Evolutionary conservation across 2,113 vertebrate species (phyloP), one percentile per base, ranked within the genome.

Genomic region (Leptocoma aspasia): DNA sequence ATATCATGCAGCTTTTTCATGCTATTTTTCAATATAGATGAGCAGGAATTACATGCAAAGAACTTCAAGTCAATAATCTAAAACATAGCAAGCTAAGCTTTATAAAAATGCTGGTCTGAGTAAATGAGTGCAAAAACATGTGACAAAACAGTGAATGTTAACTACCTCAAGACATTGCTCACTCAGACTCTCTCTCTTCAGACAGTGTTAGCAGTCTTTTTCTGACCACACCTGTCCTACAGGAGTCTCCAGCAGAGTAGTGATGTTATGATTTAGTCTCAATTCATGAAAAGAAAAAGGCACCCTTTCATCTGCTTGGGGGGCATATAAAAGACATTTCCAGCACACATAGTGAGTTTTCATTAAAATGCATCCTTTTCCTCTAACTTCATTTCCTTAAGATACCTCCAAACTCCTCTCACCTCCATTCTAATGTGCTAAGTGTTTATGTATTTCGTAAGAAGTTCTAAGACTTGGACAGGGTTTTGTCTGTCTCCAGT

Each of bases 211-310:
- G 77, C 77, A 95, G 94, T 88, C 90, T 88, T 95, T 89, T 94
- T 94, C 95, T 95, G 94, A 95, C 93, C 96, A 97, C 91, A 97
- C 93, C 93, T 96, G 90, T 95, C 94, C 96, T 95, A 92, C 52
- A 95, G 94, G 95, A 97, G 93, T 96, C 87, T 97, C 94, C 87
- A 88, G 87, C 7, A 0, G 63, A 73, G 66, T 26, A 83, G 49
- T 94, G 95, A 94, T 95, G 96, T 96, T 97, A 97, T 94, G 82
- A 66, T 96, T 96, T 94, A 73, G 95, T 96, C 87, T 96, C 85
- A 93, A 56, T 66, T 95, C 35, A 80, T 66, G 59, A 91, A 78
- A 61, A 85, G 52, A 90, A 92, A 88, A 95, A 92, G 86, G 64
- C 39, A 73, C 13, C 39, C 85, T 96, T 96, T 97, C 87, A 96